These are phyloP conservation scores for Venturia canescens DNA, from an alignment of 1,140 invertebrate species.

Conservation along the genomic window DNA sequence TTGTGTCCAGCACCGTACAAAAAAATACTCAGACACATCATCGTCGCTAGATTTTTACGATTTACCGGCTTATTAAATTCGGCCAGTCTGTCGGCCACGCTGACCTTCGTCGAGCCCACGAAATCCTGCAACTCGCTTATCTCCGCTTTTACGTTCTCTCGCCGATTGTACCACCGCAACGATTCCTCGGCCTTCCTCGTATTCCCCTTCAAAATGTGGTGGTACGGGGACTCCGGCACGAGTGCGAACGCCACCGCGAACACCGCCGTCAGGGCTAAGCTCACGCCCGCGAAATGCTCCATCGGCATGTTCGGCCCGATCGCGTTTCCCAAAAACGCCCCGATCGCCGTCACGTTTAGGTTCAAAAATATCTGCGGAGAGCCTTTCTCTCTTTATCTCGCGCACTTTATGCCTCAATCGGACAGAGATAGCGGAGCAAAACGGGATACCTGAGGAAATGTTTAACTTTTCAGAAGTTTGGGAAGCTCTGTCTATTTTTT, in stretches of 20 bases:
- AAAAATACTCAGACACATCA: slow-evolving; percentile 67
- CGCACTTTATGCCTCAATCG: too few relatives aligned
- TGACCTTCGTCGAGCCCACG: slow-evolving; percentile 58
- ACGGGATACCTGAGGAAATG: too few relatives aligned
- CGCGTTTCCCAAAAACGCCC: slow-evolving; percentile 69
- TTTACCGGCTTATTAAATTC: slow-evolving; percentile 61
- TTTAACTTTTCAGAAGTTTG: too few relatives aligned
- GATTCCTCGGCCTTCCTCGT: slow-evolving; percentile 69
- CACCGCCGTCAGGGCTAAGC: slow-evolving; percentile 70
- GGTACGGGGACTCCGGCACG: slow-evolving; percentile 79
- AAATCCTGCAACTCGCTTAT: slow-evolving; percentile 70
- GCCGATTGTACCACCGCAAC: slow-evolving; percentile 68
- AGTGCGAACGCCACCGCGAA: slow-evolving; percentile 74
- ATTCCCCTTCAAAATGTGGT: slow-evolving; percentile 65
- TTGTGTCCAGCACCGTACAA: slow-evolving; percentile 66
- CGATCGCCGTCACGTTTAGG: slow-evolving; percentile 75
- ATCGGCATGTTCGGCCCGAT: slow-evolving; percentile 72
- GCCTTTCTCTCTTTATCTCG: too few relatives aligned
- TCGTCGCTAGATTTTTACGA: slow-evolving; percentile 57
- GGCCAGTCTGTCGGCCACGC: slow-evolving; percentile 58
- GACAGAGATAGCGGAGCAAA: too few relatives aligned
- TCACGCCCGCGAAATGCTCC: slow-evolving; percentile 68
- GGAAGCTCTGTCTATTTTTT: too few relatives aligned
- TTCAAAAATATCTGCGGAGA: slow-evolving; percentile 77
- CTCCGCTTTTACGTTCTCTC: slow-evolving; percentile 67